Evolutionary conservation across 2,797 vertebrate genomes (phyloP), one percentile per base, ranked within the genome.

Genomic region (Sebastes trivittatus): DNA sequence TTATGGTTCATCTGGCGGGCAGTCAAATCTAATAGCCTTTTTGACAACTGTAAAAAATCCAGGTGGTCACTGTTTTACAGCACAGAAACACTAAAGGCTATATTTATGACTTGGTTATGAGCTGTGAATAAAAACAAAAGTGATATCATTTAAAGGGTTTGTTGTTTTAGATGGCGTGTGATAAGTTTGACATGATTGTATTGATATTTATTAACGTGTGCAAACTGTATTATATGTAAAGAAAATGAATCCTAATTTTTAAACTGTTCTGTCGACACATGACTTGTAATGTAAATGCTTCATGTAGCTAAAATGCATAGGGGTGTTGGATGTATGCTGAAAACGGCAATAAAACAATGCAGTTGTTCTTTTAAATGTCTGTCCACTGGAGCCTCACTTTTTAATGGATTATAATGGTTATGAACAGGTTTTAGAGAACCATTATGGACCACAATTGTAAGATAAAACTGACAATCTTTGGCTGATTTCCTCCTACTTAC

Each of bases 171-270:
- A 67, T 87, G 81, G 88, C 86, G 91, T 90, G 94, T 92, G 93
- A 90, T 89, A 87, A 84, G 90, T 95, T 95, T 95, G 94, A 94
- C 90, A 92, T 89, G 93, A 95, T 95, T 95, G 93, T 94, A 94
- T 93, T 95, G 92, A 95, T 96, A 96, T 96, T 96, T 96, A 96
- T 96, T 96, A 96, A 96, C 94, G 92, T 95, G 95, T 95, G 94
- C 87, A 93, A 94, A 94, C 86, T 96, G 95, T 96, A 96, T 93
- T 85, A 96, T 96, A 96, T 96, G 95, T 96, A 96, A 95, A 96
- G 90, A 95, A 95, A 94, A 94, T 90, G 90, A 94, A 94, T 93
- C 92, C 92, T 96, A 96, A 96, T 96, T 96, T 96, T 95, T 95
- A 92, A 96, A 93, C 86, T 61, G 83, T 90, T 90, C 81, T 80